Base-by-base conservation (phyloP, 2,888 invertebrate species). In the Flexamia atlantica region DNA sequence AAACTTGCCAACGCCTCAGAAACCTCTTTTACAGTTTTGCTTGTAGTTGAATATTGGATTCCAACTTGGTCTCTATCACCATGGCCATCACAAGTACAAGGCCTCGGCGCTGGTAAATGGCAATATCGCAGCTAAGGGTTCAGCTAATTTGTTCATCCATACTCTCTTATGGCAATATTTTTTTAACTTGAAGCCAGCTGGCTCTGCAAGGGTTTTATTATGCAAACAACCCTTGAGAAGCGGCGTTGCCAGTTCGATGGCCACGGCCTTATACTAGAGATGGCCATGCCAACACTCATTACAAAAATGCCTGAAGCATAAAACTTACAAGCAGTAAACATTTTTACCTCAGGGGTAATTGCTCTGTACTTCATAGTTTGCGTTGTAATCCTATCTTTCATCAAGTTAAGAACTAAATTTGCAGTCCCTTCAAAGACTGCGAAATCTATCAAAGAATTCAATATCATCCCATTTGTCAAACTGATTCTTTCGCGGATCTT, bases 11-110 rank as follows among this genome's bases (percentile, higher is more conserved):
- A 46, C 23, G 30, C 30, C 5, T 79, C 40, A 5, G 79, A 79
- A 20, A 79, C 57, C 4, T 53, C 57, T 32, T 53, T 79, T 3
- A 79, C 57, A 4, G 50, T 40, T 50, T 53, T 79, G n/a, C 79
- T 53, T 20, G 42, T 50, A 23, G 79, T 79, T 50, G 53, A 53
- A 32, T 79, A 40, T 30, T 79, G 79, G 32, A 79, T 53, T 79
- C 57, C 57, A 20, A 46, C 42, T 25, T 40, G 30, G 30, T 79
- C 79, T 2, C 20, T 50, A 20, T 50, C 79, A n/a, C 30, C 25
- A n/a, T n/a, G n/a, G n/a, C n/a, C n/a, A n/a, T n/a, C n/a, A n/a
- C n/a, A n/a, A n/a, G n/a, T n/a, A n/a, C n/a, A n/a, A n/a, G n/a
- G n/a, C n/a, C n/a, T n/a, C n/a, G n/a, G n/a, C n/a, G n/a, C n/a